Base-by-base conservation (phyloP, 2,797 vertebrate genomes). In the Poeciliopsis presidionis region DNA sequence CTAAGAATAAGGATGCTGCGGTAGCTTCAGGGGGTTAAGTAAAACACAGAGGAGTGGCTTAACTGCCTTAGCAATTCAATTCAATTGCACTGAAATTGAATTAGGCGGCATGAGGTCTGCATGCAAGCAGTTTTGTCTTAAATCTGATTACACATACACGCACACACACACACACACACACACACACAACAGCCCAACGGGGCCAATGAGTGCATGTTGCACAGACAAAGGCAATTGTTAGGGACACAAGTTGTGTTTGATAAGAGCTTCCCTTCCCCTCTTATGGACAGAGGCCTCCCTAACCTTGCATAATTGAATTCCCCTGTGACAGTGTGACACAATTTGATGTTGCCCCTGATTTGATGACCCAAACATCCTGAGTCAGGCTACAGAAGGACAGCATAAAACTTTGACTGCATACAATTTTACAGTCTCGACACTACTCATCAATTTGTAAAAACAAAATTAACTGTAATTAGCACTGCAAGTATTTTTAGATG, bases 21-120 rank as follows among this genome's bases (percentile, higher is more conserved):
- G 36, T 41, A 1, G 75, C 74, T 63, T 72, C n/a, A 11, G 55
- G 73, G 78, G 39, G 74, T 80, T 78, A 78, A 74, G 74, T 0
- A 4, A 57, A 11, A 63, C 81, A 72, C 72, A 67, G 63, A 61
- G 75, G 77, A 80, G 61, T 20, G 25, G 73, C 82, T 94, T 86
- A 94, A 89, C 91, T 87, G 84, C 85, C 86, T 84, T 86, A 88
- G 90, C 91, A 83, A 91, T 84, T 91, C 92, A 93, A 95, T 95
- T 95, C 84, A 95, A 95, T 95, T 95, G 90, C 55, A 83, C 83
- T 73, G 72, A 86, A 95, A 95, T 95, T 94, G 79, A 95, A 95
- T 96, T 95, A 95, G 82, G 75, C 88, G 30, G 90, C 91, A 79
- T 95, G 94, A 95, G 93, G 92, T 92, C 93, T 93, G 91, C 92